Evolutionary conservation across 2,113 vertebrate genomes (phyloP).

Genomic region (Pyxicephalus adspersus): DNA sequence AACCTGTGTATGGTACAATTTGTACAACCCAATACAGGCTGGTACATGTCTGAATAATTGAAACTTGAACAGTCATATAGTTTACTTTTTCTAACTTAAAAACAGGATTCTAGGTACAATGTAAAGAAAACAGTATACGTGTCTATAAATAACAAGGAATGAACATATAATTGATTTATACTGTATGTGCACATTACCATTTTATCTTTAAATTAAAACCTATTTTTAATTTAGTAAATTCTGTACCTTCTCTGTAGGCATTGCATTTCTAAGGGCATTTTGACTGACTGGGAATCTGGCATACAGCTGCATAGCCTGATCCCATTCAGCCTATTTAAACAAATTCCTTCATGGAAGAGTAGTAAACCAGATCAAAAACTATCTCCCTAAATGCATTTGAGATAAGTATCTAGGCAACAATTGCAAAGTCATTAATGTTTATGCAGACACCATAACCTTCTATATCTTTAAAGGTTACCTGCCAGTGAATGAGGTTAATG

Average conservation of each 20-base stretch:
- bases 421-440: slow-evolving; percentile 14
- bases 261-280: slow-evolving; percentile 25
- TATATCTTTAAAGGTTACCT: not conserved
- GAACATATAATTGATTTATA: not conserved
- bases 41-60: too few species aligned
- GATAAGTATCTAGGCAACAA: slow-evolving; percentile 13
- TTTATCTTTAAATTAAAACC: not conserved
- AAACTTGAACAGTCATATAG: too few species aligned
- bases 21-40: too few species aligned
- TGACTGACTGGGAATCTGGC: not conserved
- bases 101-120: too few species aligned
- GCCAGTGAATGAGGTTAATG: slow-evolving; percentile 23
- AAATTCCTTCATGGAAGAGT: slow-evolving; percentile 22
- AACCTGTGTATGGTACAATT: too few species aligned
- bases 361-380: slow-evolving; percentile 26
- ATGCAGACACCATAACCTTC: not conserved
- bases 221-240: too few species aligned
- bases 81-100: too few species aligned
- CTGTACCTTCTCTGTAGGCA: not conserved
- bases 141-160: too few species aligned
- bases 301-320: slow-evolving; percentile 19
- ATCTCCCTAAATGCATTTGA: slow-evolving; percentile 4
- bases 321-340: slow-evolving; percentile 26
- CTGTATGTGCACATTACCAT: too few species aligned
- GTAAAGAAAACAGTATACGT: too few species aligned